Conservation (phyloP, 37 sponge, comb jelly and placozoan genomes). For the Aplysina aerophoba region DNA sequence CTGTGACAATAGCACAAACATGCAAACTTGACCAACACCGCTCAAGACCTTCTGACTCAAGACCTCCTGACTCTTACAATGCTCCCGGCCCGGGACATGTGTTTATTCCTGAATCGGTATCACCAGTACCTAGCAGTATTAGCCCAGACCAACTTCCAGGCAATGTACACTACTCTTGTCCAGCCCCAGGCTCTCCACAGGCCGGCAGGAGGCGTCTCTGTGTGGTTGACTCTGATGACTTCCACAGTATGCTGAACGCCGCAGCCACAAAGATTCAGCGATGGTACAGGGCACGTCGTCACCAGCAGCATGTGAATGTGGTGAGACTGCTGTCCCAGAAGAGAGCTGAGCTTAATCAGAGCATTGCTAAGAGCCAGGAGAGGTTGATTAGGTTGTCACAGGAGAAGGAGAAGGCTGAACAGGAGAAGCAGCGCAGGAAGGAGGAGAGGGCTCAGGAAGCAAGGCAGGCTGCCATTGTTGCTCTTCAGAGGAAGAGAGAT, state of each 20-base stretch:
- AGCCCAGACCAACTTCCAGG: not conserved
- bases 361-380: slow-evolving; percentile 6
- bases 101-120: too few species aligned
- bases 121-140: too few species aligned
- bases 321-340: slow-evolving; percentile 49
- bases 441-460: slow-evolving; percentile 57
- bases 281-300: slow-evolving; percentile 44
- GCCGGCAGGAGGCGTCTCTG: not conserved
- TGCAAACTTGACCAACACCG: too few species aligned
- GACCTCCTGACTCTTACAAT: too few species aligned
- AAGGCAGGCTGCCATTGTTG: slow-evolving; percentile 77
- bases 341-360: slow-evolving; percentile 48
- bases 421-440: slow-evolving; percentile 45
- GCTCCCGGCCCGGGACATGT: too few species aligned
- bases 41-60: too few species aligned
- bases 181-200: not conserved
- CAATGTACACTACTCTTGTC: not conserved
- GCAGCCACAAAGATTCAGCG: slow-evolving; percentile 58
- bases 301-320: slow-evolving; percentile 26
- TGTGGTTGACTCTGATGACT: slow-evolving; percentile 15
- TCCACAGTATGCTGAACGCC: not conserved
- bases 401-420: slow-evolving; percentile 8
- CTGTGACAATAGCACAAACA: too few species aligned
- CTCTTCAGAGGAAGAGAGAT: slow-evolving; percentile 76
- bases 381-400: slow-evolving; percentile 23